Evolutionary conservation across 1,140 invertebrate species (phyloP), one percentile per base, ranked within the genome.

Genomic region (Leptonema lineaticorne): DNA sequence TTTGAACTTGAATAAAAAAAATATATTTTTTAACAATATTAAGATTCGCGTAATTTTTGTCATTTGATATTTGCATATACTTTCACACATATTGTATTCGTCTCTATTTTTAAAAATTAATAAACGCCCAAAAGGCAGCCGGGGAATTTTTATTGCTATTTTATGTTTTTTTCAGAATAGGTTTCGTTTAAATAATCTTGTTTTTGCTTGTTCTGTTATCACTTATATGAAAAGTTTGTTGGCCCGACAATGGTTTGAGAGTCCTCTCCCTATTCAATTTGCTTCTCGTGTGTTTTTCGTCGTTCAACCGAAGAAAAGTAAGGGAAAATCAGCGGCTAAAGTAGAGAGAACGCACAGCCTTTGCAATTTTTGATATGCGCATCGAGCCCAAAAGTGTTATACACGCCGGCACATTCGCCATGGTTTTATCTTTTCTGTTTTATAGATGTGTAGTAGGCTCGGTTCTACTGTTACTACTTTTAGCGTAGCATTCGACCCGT

Each of bases 371-470:
- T 53, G 50, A 53, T 53, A 53, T 24, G 50, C 22, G 14, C 22
- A 53, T 53, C 46, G 41, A 4, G 7, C 7, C 41, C n/a, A n/a
- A n/a, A n/a, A 11, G 37, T 16, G 11, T 41, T 41, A 11, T 33
- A 41, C 16, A 41, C 16, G 37, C 37, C 37, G 37, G 37, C 53
- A 20, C 24, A 57, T 57, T 30, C 24, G 57, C 57, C 57, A 20
- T 29, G 62, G 62, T 64, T 64, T 64, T 64, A 64, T 64, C 62
- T 64, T 50, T 63, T 27, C 41, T 16, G 33, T 63, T 63, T 63
- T 63, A 63, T 46, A 30, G 46, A 64, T 29, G 62, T n/a, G n/a
- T 29, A 50, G 62, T 53, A 24, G 8, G 11, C 16, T 9, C 16
- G 37, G 37, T n/a, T n/a, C n/a, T n/a, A n/a, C 22, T 22, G 50